Evolutionary conservation across 2,888 invertebrate species (phyloP).

Genomic region (Oxyteleia sp.): DNA sequence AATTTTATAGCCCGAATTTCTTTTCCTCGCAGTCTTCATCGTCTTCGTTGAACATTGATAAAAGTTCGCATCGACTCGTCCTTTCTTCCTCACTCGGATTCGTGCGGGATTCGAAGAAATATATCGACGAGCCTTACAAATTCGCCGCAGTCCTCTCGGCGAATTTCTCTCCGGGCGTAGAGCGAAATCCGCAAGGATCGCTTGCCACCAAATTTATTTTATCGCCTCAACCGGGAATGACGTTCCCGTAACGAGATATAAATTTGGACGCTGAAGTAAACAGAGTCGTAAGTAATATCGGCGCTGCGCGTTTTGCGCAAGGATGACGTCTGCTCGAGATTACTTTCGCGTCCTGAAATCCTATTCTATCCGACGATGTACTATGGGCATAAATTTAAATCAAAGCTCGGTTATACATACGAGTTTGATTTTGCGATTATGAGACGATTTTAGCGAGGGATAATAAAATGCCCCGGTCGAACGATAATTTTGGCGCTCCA

Average conservation of each 20-base stretch:
- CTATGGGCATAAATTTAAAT: constrained; percentile 70
- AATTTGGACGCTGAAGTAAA: constrained; percentile 83
- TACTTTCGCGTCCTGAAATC: constrained; percentile 77
- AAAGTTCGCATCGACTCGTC: constrained; percentile 57
- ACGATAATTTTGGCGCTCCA: constrained; percentile 54
- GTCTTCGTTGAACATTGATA: constrained; percentile 69
- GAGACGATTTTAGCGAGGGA: constrained; percentile 44
- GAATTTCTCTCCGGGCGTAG: constrained; percentile 62
- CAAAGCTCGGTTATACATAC: constrained; percentile 62
- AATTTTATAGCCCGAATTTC: constrained; percentile 72
- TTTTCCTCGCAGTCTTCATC: constrained; percentile 61
- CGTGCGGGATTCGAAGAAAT: constrained; percentile 69
- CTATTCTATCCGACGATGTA: constrained; percentile 72
- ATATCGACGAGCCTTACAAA: constrained; percentile 69
- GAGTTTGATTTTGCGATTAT: constrained; percentile 71
- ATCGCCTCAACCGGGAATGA: constrained; percentile 83
- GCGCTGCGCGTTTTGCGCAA: constrained; percentile 76
- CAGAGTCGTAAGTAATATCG: constrained; percentile 84
- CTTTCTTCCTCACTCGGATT: constrained; percentile 55
- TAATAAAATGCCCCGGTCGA: constrained; percentile 51
- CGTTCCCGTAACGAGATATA: constrained; percentile 85
- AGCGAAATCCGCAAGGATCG: constrained; percentile 81
- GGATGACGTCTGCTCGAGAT: constrained; percentile 76
- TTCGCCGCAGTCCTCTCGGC: constrained; percentile 64
- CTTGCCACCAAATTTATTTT: constrained; percentile 83